Percentiles rank a stretch among this genome's conserved stretches.
These are phyloP conservation scores for Gopherus evgoodei DNA, from an alignment of 2,113 vertebrate genomes.

Conservation along the genomic window DNA sequence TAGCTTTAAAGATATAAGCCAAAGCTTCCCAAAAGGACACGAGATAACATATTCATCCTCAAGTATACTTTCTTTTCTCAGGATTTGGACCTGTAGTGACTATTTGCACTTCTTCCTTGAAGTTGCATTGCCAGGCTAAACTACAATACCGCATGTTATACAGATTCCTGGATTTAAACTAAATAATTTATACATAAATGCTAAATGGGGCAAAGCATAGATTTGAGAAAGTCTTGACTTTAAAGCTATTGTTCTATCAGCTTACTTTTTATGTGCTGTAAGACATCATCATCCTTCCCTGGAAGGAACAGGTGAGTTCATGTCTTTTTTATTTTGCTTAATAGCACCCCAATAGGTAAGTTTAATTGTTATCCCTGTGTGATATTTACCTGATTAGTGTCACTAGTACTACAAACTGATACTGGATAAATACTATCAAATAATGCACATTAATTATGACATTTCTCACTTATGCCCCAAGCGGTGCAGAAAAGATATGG, in stretches of 20 bases:
- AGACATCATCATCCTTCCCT: neutral
- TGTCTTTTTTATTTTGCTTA: neutral
- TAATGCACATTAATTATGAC: neutral
- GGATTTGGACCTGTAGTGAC: no score
- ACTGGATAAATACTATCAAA: no score
- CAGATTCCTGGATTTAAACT: neutral
- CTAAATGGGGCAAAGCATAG: neutral
- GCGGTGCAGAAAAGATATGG: neutral
- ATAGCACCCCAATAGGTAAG: neutral
- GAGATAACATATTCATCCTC: slow-evolving; percentile 2
- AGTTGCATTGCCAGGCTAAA: neutral
- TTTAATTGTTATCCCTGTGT: neutral
- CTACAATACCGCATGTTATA: neutral
- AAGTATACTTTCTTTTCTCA: slow-evolving; percentile 4
- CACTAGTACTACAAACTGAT: neutral
- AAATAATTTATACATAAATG: neutral
- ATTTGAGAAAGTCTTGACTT: neutral
- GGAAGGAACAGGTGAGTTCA: neutral
- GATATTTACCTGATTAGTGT: neutral
- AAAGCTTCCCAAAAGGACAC: slow-evolving; percentile 16
- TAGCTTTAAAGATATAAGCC: slow-evolving; percentile 30
- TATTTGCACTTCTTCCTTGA: neutral
- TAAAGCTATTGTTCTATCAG: neutral
- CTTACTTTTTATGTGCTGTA: neutral
- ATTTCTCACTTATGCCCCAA: neutral